phyloP scores from a whole-genome alignment of 2,888 invertebrate genomes.

The Meiosimyza decipiens region DNA sequence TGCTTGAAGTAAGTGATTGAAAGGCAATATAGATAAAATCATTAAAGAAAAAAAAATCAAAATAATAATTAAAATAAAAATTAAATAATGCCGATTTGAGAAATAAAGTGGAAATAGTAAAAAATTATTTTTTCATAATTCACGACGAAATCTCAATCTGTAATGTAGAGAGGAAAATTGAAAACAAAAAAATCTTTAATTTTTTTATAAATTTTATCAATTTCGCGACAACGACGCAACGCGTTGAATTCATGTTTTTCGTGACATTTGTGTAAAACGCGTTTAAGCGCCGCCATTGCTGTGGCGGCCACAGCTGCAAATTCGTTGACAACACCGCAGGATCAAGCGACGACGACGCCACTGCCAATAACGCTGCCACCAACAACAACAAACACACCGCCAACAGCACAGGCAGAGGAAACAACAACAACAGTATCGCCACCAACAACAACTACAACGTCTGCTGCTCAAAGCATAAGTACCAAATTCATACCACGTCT shows the following conservation, averaged over 20 bases:
- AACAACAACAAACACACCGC: neutral
- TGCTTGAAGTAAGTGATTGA: no score
- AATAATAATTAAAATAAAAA: no score
- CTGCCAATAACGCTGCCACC: neutral
- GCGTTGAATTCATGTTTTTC: conserved; percentile 16
- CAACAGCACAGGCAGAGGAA: neutral
- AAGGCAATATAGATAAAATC: no score
- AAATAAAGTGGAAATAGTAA: no score
- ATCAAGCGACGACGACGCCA: conserved; percentile 4
- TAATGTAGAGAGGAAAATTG: no score
- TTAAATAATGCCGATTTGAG: no score
- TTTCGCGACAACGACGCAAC: neutral
- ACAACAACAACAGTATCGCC: conserved; percentile 12
- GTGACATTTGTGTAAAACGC: conserved; percentile 8
- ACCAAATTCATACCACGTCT: neutral
- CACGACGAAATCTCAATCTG: no score
- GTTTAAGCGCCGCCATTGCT: conserved; percentile 34
- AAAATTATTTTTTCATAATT: no score
- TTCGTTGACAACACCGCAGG: conserved; percentile 8
- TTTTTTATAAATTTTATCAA: no score
- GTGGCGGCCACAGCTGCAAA: conserved; percentile 30
- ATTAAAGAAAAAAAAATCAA: no score
- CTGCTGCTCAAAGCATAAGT: neutral
- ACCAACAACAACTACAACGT: conserved; percentile 10
- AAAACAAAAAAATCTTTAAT: no score